phyloP scores from a whole-genome alignment of 2,113 vertebrate genomes.

The Platichthys flesus region DNA sequence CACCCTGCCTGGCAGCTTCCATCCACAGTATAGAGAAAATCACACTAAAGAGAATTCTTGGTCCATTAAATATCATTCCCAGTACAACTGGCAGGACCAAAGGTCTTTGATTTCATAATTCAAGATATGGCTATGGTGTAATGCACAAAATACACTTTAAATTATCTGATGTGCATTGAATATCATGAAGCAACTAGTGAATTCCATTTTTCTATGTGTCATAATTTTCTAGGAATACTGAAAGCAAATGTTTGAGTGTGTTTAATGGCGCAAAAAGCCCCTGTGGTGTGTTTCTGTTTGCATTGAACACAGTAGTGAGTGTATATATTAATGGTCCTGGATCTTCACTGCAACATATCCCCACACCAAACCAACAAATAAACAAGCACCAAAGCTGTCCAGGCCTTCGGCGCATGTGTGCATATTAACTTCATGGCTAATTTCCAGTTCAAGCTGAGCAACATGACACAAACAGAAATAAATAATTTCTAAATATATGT shows the following conservation, averaged over 20 bases:
- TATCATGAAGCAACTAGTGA: neutral
- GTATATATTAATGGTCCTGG: neutral
- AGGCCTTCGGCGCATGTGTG: neutral
- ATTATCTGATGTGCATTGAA: neutral
- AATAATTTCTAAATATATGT: neutral
- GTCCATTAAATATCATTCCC: constrained; percentile 16
- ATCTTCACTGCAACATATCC: constrained; percentile 16
- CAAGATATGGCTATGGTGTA: neutral
- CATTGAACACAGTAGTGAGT: constrained; percentile 12
- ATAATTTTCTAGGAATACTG: constrained; percentile 10
- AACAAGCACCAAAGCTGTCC: neutral
- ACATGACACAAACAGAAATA: neutral
- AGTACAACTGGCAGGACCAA: neutral
- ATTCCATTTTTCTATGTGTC: constrained; percentile 6
- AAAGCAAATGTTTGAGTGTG: constrained; percentile 27
- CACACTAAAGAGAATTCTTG: constrained; percentile 4
- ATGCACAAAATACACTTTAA: constrained; percentile 5
- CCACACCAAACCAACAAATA: neutral
- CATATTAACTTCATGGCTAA: constrained; percentile 17
- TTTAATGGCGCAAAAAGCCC: constrained; percentile 43
- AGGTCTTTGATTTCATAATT: neutral
- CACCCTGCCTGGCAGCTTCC: constrained; percentile 54
- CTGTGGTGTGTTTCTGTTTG: constrained; percentile 19
- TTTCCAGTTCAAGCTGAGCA: constrained; percentile 11
- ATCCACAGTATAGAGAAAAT: constrained; percentile 6